Base-by-base conservation (phyloP, 2,888 invertebrate genomes). In the Atherix ibis region DNA sequence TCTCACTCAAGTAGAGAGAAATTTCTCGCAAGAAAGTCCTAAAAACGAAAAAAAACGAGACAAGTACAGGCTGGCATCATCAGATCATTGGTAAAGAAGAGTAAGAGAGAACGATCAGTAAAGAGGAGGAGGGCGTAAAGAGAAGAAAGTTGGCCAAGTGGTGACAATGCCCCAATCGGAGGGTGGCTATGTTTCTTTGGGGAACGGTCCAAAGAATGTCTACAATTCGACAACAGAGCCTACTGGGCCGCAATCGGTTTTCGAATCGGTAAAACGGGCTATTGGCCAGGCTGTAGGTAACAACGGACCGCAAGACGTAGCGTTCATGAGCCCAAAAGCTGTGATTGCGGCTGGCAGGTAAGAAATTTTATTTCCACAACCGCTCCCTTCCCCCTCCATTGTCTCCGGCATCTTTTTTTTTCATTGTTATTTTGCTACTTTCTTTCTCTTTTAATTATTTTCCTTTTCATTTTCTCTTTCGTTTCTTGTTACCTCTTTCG, bases 141-240 rank as follows among this genome's bases (percentile, higher is more conserved):
- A n/a, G n/a, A n/a, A n/a, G n/a, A n/a, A n/a, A n/a, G n/a, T n/a
- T n/a, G n/a, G n/a, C n/a, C n/a, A n/a, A n/a, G n/a, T n/a, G n/a
- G n/a, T 35, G 31, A 43, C 42, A 42, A 59, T 59, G 62, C 62
- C 60, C 44, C 60, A 59, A 43, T 47, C 54, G 35, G 61, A 61
- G 47, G 59, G 59, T 49, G 61, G 60, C 38, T 61, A 61, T 48
- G 49, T 58, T 30, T 60, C 59, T 38, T 47, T 62, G 46, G 59
- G 56, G 36, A 52, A 51, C 45, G 49, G 53, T 34, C 51, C 55
- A 45, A 41, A 42, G 39, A 41, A 36, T 28, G 61, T 62, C 43
- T 62, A 62, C 48, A 60, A 62, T 45, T 53, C 59, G 41, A 62
- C 62, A 44, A 62, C 62, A 50, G 61, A 62, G 48, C 61, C 62